Percentiles rank a stretch among this genome's conserved stretches.
These are phyloP conservation scores for Panzeria rudis DNA, from an alignment of 2,888 invertebrate species.

Conservation along the genomic window DNA sequence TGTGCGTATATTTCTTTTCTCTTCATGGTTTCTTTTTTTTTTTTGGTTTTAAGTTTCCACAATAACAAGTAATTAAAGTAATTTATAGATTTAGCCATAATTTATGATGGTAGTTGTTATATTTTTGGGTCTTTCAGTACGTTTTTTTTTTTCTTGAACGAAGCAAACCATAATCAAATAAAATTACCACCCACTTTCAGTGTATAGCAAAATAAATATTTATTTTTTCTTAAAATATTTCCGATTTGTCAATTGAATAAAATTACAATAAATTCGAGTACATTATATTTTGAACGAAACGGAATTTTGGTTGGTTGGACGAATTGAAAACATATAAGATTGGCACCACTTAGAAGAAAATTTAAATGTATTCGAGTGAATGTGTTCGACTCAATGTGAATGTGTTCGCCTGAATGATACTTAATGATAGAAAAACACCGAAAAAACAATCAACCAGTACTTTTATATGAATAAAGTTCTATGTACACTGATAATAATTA, in stretches of 20 bases:
- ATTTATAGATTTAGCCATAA: constrained; percentile 71
- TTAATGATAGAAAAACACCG: constrained; percentile 59
- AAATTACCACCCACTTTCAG: constrained; percentile 66
- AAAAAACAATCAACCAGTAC: constrained; percentile 52
- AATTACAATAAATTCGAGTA: constrained; percentile 78
- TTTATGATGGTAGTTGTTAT: constrained; percentile 68
- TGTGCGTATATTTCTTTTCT: constrained; percentile 15
- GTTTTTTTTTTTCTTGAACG: constrained; percentile 25
- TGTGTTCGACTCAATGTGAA: constrained; percentile 37
- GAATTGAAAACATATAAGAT: constrained; percentile 51
- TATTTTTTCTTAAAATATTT: constrained; percentile 73
- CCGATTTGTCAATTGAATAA: constrained; percentile 83
- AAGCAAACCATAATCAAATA: constrained; percentile 59
- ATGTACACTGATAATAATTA: constrained; percentile 25
- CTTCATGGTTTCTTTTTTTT: background rate
- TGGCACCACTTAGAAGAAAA: constrained; percentile 64
- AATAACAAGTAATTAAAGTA: constrained; percentile 73
- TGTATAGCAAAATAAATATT: constrained; percentile 68
- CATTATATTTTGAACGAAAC: constrained; percentile 53
- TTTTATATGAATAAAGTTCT: constrained; percentile 26
- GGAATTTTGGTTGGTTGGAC: constrained; percentile 67
- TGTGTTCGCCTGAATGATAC: constrained; percentile 40
- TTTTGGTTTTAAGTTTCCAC: constrained; percentile 46
- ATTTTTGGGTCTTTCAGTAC: constrained; percentile 47
- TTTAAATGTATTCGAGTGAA: background rate